Conservation (phyloP, 2,797 vertebrate species). For the Xenops minutus region DNA sequence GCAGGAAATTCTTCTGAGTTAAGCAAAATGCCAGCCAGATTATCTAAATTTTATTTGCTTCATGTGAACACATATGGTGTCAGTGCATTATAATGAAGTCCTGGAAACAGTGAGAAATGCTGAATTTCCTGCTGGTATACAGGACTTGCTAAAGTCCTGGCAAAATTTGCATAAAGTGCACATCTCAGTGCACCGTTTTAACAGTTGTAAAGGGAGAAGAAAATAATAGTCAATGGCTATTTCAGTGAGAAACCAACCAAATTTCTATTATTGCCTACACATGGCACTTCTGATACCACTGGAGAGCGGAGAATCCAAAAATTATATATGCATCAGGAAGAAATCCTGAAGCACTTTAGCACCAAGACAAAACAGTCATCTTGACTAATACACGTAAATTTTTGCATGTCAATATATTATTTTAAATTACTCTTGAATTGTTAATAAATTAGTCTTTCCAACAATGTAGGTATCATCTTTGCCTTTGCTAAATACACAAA, state of each 20-base stretch:
- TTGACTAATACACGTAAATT: background rate
- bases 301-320: background rate
- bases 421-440: background rate
- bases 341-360: background rate
- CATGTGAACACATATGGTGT: background rate
- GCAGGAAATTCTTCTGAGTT: background rate
- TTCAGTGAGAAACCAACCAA: background rate
- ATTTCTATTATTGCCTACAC: background rate
- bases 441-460: constrained; percentile 28
- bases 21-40: background rate
- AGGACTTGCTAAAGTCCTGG: background rate
- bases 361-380: background rate
- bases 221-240: background rate
- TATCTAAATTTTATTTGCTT: background rate
- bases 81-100: background rate
- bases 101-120: background rate
- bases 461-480: background rate
- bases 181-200: background rate
- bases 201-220: background rate
- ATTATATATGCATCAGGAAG: background rate
- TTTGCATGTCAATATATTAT: background rate
- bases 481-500: constrained; percentile 21
- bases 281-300: background rate
- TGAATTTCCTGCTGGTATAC: background rate
- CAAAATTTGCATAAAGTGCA: background rate